Conservation (phyloP, 2,113 vertebrate genomes). For the Numenius arquata region DNA sequence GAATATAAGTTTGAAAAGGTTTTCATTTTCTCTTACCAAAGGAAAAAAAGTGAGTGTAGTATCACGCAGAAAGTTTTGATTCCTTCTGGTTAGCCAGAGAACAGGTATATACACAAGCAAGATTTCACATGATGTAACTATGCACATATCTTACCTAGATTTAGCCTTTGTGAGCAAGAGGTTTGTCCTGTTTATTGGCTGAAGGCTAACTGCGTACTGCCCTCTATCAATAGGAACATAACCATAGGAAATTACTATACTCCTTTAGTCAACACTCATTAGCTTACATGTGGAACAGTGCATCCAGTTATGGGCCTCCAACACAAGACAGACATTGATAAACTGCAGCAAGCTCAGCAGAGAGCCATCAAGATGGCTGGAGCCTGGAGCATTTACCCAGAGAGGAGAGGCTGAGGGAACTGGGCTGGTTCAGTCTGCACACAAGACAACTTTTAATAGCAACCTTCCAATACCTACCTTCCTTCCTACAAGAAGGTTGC, state of each 20-base stretch:
- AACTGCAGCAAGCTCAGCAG: background rate
- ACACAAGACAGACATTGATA: background rate
- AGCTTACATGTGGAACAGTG: background rate
- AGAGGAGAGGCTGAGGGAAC: background rate
- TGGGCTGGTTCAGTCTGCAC: background rate
- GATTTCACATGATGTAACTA: background rate
- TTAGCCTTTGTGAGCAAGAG: background rate
- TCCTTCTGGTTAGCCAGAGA: background rate
- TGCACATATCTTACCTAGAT: background rate
- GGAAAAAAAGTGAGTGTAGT: background rate
- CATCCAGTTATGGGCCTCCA: background rate
- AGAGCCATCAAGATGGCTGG: background rate
- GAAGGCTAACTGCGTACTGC: background rate
- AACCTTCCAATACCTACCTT: background rate
- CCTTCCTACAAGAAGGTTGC: background rate
- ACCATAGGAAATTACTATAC: background rate
- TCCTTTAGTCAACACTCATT: background rate
- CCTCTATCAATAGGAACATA: background rate
- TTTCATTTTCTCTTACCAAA: background rate
- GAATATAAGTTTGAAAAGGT: background rate
- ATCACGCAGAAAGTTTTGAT: background rate
- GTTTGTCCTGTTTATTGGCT: background rate
- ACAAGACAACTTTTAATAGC: background rate
- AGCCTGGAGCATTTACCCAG: background rate
- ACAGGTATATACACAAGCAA: background rate